These are phyloP conservation scores for Plotosus lineatus DNA, from an alignment of 2,113 vertebrate species.

Conservation along the genomic window DNA sequence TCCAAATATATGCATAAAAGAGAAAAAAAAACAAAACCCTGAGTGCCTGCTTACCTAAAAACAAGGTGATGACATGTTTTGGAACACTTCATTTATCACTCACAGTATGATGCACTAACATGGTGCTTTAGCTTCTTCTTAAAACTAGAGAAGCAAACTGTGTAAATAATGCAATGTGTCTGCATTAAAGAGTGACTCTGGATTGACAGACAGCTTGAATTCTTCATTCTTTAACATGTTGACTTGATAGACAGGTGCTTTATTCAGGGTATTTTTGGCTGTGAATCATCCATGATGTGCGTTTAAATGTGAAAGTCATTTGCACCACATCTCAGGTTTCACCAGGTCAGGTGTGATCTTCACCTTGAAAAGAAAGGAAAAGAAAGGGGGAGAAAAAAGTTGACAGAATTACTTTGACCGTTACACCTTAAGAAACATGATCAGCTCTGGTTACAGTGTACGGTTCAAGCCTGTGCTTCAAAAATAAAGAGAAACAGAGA, in stretches of 20 bases:
- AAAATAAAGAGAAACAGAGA: neutral
- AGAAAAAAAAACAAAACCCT: neutral
- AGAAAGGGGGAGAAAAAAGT: neutral
- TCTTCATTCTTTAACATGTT: conserved; percentile 5
- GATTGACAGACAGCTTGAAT: conserved; percentile 21
- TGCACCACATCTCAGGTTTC: conserved; percentile 37
- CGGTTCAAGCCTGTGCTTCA: neutral
- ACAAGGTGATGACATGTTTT: conserved; percentile 17
- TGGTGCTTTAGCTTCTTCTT: neutral
- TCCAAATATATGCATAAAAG: neutral
- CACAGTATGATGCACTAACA: neutral
- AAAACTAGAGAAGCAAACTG: neutral
- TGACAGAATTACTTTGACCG: neutral
- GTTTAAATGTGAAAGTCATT: conserved; percentile 37
- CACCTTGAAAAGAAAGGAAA: conserved; percentile 18
- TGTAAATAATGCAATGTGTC: conserved; percentile 25
- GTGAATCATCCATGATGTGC: conserved; percentile 36
- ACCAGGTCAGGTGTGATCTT: conserved; percentile 31
- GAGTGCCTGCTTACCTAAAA: neutral
- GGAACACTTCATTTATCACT: conserved; percentile 6
- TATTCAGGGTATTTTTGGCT: conserved; percentile 41
- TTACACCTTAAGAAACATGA: neutral
- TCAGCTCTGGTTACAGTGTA: neutral
- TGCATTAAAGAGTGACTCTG: conserved; percentile 16
- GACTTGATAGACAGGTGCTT: conserved; percentile 37